Base-by-base conservation (phyloP, 2,888 invertebrate species). In the Eilema depressum region DNA sequence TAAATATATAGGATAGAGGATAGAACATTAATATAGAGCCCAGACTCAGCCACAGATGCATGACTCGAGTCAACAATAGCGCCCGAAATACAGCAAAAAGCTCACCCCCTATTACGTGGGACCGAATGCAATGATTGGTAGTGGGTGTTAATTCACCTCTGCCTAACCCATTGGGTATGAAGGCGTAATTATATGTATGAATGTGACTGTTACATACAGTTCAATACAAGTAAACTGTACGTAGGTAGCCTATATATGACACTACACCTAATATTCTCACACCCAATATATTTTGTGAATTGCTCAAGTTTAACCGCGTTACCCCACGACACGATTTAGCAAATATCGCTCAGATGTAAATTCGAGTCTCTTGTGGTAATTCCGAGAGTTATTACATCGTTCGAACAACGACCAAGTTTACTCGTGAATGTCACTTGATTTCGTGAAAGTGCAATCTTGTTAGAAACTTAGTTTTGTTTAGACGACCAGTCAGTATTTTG, bases 281-380 rank as follows among this genome's bases (percentile, higher is more conserved):
- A 74, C 75, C 74, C 77, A 72, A 71, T 77, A 74, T 78, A 74
- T 79, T 75, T 81, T 66, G 83, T 81, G 86, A 86, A 88, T 86
- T 85, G 84, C 84, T 84, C 76, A 86, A 88, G 87, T 88, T 88
- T 81, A 78, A 79, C 77, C 83, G 76, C 80, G 82, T 80, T 84
- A 84, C 82, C 81, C 83, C 78, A 77, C 79, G 82, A 81, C 80
- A 77, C 84, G 82, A 85, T 87, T 87, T 84, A 85, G 80, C 81
- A 85, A 87, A 89, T 86, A 85, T 82, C 81, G 77, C 76, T 76
- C 76, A 75, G 84, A 88, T 86, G 86, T 85, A 88, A 89, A 89
- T 88, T 78, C 79, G 65, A 82, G 75, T 79, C 82, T 84, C 83
- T 77, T 73, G 83, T 74, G 84, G 83, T 82, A 82, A 78, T 79